These are phyloP conservation scores for Neocloeon triangulifer DNA, from an alignment of 1,140 invertebrate genomes.

Conservation along the genomic window DNA sequence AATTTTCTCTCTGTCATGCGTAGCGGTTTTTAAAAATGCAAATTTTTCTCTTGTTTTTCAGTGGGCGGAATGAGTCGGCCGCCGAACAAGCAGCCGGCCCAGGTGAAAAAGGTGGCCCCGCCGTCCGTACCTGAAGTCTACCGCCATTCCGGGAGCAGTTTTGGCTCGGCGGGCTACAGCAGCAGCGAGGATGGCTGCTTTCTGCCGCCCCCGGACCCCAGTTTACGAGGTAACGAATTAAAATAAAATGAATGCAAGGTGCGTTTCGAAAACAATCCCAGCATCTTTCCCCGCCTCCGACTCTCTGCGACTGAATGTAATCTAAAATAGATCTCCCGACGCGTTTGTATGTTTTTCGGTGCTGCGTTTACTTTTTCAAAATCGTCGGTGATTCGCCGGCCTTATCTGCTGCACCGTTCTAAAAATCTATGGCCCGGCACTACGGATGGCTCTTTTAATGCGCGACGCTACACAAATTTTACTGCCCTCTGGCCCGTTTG, in stretches of 20 bases:
- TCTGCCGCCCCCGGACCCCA: slow-evolving; percentile 5
- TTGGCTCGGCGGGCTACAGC: slow-evolving; percentile 49
- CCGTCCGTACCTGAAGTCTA: slow-evolving; percentile 46
- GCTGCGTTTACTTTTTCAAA: too few relatives aligned
- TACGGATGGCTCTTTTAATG: too few relatives aligned
- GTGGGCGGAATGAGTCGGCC: slow-evolving; percentile 62
- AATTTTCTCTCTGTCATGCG: too few relatives aligned
- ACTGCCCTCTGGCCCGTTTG: too few relatives aligned
- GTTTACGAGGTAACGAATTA: background rate
- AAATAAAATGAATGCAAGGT: too few relatives aligned
- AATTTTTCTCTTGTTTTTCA: slow-evolving; percentile 20
- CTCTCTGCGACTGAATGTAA: slow-evolving; percentile 11
- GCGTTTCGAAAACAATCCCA: too few relatives aligned
- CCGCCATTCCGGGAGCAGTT: slow-evolving; percentile 43
- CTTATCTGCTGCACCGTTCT: too few relatives aligned
- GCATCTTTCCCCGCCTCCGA: too few relatives aligned
- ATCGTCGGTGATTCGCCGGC: too few relatives aligned
- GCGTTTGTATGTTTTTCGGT: too few relatives aligned
- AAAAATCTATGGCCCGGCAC: too few relatives aligned
- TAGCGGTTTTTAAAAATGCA: slow-evolving; percentile 1
- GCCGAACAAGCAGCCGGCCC: slow-evolving; percentile 44
- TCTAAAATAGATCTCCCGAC: background rate
- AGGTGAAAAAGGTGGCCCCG: slow-evolving; percentile 60
- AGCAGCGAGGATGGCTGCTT: slow-evolving; percentile 44
- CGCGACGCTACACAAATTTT: too few relatives aligned